These are phyloP conservation scores for Propithecus deckenii DNA, from an alignment of 2,797 vertebrate species.

Conservation along the genomic window DNA sequence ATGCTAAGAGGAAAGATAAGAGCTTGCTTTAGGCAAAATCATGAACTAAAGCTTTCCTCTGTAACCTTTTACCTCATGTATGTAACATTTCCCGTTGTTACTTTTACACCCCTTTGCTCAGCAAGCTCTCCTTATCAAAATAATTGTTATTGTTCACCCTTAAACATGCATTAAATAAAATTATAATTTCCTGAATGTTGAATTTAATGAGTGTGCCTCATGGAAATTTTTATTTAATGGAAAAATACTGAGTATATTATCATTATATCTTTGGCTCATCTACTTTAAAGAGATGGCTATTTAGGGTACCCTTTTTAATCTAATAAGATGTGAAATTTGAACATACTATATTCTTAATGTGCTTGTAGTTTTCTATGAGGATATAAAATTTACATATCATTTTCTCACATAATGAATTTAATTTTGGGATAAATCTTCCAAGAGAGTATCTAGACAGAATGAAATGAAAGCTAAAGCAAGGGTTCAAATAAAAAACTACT, in stretches of 20 bases:
- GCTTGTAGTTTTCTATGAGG: neutral
- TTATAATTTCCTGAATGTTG: neutral
- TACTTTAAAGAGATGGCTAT: neutral
- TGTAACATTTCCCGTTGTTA: neutral
- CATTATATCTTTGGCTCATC: neutral
- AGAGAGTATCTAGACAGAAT: neutral
- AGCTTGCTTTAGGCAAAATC: neutral
- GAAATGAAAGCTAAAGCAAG: neutral
- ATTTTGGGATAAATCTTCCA: neutral
- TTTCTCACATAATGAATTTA: constrained; percentile 2
- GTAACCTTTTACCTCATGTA: neutral
- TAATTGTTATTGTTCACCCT: neutral
- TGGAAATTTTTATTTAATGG: neutral
- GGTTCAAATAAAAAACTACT: neutral
- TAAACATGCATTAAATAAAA: neutral
- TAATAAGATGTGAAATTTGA: neutral
- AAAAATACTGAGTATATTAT: neutral
- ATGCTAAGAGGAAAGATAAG: neutral
- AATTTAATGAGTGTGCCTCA: neutral
- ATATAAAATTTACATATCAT: neutral
- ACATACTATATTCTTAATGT: neutral
- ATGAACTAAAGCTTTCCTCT: neutral
- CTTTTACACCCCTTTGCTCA: neutral
- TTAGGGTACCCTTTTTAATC: neutral
- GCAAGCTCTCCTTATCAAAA: neutral